Evolutionary conservation across 2,797 vertebrate genomes (phyloP).

Genomic region (Coilia nasus): DNA sequence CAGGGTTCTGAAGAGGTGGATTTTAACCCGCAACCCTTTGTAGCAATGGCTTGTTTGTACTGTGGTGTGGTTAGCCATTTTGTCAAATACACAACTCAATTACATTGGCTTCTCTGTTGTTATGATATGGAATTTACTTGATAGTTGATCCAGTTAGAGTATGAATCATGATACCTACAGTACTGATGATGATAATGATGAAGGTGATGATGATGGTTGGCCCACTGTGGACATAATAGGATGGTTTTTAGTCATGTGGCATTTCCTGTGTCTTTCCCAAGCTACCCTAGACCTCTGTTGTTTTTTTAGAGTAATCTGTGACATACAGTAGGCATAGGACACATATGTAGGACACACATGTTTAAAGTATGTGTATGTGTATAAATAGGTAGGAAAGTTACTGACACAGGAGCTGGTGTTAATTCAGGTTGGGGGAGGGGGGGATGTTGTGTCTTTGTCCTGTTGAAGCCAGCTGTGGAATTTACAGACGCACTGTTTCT

Average conservation of each 20-base stretch:
- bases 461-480: not conserved
- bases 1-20: too few species aligned
- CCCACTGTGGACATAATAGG: not conserved
- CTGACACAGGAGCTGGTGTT: not conserved
- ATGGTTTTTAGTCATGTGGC: not conserved
- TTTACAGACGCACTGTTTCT: not conserved
- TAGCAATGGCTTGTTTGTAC: not conserved
- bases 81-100: not conserved
- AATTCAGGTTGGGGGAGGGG: not conserved
- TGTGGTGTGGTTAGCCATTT: not conserved
- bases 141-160: not conserved
- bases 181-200: too few species aligned
- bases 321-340: not conserved
- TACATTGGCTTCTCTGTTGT: not conserved
- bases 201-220: not conserved
- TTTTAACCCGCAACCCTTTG: too few species aligned
- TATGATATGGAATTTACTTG: not conserved
- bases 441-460: not conserved
- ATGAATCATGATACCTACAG: not conserved
- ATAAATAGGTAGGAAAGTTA: not conserved
- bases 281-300: not conserved
- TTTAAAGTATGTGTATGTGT: not conserved
- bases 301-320: not conserved
- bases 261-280: not conserved
- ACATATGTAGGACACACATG: not conserved